phyloP scores from a whole-genome alignment of 2,888 invertebrate species.

The Busseola fusca region DNA sequence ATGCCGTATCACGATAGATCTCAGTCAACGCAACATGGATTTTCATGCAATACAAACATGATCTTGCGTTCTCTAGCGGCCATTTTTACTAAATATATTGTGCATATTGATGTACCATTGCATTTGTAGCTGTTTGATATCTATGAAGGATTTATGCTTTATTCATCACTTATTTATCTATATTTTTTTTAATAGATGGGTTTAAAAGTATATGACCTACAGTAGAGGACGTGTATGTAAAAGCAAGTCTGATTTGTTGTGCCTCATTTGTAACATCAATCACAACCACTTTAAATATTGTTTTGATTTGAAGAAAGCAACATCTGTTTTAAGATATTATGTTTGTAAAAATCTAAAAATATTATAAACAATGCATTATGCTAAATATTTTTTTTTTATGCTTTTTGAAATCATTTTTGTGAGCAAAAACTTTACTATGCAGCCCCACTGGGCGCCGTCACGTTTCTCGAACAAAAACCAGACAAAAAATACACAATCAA shows the following conservation, averaged over 20 bases:
- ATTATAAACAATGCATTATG: slow-evolving; percentile 40
- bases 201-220: slow-evolving; percentile 37
- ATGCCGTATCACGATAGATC: slow-evolving; percentile 38
- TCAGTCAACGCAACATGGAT: slow-evolving; percentile 44
- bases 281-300: slow-evolving; percentile 37
- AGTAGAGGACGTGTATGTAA: slow-evolving; percentile 23
- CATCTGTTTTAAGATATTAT: slow-evolving; percentile 19
- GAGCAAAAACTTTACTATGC: slow-evolving; percentile 8
- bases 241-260: slow-evolving; percentile 38
- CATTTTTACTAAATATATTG: slow-evolving; percentile 45
- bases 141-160: slow-evolving; percentile 27
- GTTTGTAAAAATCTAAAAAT: slow-evolving; percentile 30
- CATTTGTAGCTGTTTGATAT: slow-evolving; percentile 36
- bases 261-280: slow-evolving; percentile 46
- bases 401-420: slow-evolving; percentile 11
- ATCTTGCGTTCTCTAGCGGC: slow-evolving; percentile 20
- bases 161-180: slow-evolving; percentile 27
- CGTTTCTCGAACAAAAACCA: slow-evolving; percentile 30
- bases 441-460: slow-evolving; percentile 20
- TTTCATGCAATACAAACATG: slow-evolving; percentile 35
- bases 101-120: slow-evolving; percentile 39
- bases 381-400: slow-evolving; percentile 12
- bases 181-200: too few species aligned
- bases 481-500: slow-evolving; percentile 35
- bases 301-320: slow-evolving; percentile 40